A percentile compares a stretch with the other conserved stretches of the same genome.
phyloP scores from a whole-genome alignment of 2,888 invertebrate genomes.

The Hemicrepidius hirtus region DNA sequence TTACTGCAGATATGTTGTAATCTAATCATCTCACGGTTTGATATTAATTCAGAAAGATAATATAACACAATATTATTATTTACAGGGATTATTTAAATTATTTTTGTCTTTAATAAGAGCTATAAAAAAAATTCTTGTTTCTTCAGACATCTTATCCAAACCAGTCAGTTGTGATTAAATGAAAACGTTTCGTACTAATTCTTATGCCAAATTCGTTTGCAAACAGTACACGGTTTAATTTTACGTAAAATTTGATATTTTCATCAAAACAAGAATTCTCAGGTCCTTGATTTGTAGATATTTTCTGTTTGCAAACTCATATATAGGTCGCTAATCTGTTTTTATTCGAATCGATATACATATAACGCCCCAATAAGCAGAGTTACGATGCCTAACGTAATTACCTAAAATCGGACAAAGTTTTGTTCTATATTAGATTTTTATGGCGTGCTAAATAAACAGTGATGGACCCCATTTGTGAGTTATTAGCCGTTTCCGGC shows the following conservation, averaged over 20 bases:
- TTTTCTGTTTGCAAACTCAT: constrained; percentile 9
- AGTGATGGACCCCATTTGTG: not conserved
- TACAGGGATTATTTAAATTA: no score
- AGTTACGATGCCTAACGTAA: not conserved
- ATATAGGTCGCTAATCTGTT: constrained; percentile 13
- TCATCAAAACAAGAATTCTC: not conserved
- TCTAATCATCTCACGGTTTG: no score
- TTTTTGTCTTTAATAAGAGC: no score
- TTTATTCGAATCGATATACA: constrained; percentile 8
- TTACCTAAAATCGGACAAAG: not conserved
- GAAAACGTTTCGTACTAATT: no score
- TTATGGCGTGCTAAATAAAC: not conserved
- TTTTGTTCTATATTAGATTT: not conserved
- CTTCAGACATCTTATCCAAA: no score
- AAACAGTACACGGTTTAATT: no score
- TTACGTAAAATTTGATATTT: not conserved
- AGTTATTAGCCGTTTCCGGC: not conserved
- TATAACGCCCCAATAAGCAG: constrained; percentile 5
- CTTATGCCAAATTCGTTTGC: no score
- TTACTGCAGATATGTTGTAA: no score
- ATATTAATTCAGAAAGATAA: no score
- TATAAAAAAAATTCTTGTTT: no score
- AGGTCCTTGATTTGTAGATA: not conserved
- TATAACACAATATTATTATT: no score
- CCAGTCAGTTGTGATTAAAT: no score